A percentile compares a stretch with the other conserved stretches of the same genome.
Conservation (phyloP, 2,888 invertebrate species). For the Tinea trinotella region DNA sequence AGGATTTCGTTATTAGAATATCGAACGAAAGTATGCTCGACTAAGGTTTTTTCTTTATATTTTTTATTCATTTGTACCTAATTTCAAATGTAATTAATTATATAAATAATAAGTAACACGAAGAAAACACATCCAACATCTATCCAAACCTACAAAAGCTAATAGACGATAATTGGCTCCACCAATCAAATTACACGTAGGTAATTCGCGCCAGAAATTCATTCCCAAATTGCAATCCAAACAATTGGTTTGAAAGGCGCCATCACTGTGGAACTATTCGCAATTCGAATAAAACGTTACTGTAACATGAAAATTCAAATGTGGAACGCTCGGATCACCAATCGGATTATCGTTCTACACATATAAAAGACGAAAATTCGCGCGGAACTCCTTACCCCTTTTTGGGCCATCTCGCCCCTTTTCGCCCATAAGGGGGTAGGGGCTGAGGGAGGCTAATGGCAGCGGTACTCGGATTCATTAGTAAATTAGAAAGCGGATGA, state of each 20-base stretch:
- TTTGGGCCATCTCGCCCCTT: slow-evolving; percentile 26
- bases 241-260: slow-evolving; percentile 20
- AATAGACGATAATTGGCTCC: slow-evolving; percentile 17
- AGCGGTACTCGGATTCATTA: slow-evolving; percentile 71
- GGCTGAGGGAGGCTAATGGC: slow-evolving; percentile 56
- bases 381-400: slow-evolving; percentile 55
- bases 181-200: slow-evolving; percentile 17
- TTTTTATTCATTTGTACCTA: neutral
- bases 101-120: neutral
- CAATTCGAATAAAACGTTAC: slow-evolving; percentile 32
- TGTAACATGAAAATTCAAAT: slow-evolving; percentile 62
- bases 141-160: slow-evolving; percentile 10
- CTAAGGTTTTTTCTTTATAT: neutral
- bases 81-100: neutral
- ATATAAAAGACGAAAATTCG: slow-evolving; percentile 70
- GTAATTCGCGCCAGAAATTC: slow-evolving; percentile 20
- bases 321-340: slow-evolving; percentile 64
- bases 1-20: neutral
- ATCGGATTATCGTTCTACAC: slow-evolving; percentile 69
- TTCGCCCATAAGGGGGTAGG: slow-evolving; percentile 27
- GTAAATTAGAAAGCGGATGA: slow-evolving; percentile 73
- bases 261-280: slow-evolving; percentile 6
- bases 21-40: neutral
- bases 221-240: slow-evolving; percentile 21
- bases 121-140: slow-evolving; percentile 4